phyloP scores from a whole-genome alignment of 1,140 invertebrate species.

The Gerris buenoi region DNA sequence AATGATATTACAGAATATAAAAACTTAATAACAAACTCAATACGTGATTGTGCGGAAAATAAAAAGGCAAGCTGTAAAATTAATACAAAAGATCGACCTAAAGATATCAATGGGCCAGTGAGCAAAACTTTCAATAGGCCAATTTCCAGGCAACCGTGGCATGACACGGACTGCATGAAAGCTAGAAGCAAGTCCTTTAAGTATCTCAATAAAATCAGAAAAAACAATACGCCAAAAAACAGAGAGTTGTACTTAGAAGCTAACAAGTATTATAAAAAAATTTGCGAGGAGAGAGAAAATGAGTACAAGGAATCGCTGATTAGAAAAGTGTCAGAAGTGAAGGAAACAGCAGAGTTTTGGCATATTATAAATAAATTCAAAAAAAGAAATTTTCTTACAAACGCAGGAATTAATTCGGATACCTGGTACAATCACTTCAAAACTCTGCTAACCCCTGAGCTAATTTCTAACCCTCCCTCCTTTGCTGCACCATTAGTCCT shows the following conservation, averaged over 20 bases:
- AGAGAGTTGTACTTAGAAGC: not conserved
- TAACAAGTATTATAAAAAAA: not conserved
- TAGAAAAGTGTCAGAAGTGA: not conserved
- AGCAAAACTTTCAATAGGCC: not conserved
- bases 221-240: not conserved
- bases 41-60: not conserved
- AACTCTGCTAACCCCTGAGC: not conserved
- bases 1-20: not conserved
- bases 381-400: not conserved
- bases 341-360: not conserved
- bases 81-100: not conserved
- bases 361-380: not conserved
- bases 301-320: not conserved
- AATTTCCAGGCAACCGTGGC: not conserved
- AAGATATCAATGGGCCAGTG: not conserved
- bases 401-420: not conserved
- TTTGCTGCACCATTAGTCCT: not conserved
- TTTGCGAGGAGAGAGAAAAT: not conserved
- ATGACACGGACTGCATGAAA: not conserved
- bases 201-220: not conserved
- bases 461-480: not conserved
- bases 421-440: not conserved
- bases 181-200: not conserved
- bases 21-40: not conserved
- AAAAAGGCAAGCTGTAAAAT: not conserved